phyloP scores from a whole-genome alignment of 2,113 vertebrate species.

The Macrotus californicus region DNA sequence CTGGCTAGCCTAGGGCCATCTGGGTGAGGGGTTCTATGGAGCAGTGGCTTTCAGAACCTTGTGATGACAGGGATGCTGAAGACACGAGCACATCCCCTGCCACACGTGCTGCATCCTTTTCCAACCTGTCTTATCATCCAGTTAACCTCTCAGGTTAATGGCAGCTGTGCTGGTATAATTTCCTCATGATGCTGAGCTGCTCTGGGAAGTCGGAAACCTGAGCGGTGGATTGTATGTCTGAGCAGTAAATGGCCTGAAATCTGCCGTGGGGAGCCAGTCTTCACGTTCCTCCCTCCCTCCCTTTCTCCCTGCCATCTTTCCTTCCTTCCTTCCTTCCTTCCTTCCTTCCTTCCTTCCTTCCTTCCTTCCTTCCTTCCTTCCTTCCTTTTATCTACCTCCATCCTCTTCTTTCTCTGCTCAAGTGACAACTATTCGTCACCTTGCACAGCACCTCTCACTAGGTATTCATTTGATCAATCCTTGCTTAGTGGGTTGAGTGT shows the following conservation, averaged over 20 bases:
- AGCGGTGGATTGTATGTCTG: neutral
- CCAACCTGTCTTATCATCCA: neutral
- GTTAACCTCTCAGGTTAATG: neutral
- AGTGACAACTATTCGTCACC: neutral
- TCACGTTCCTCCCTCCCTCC: neutral
- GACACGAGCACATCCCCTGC: neutral
- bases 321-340: too few species aligned
- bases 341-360: neutral
- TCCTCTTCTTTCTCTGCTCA: neutral
- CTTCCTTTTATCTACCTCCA: too few species aligned
- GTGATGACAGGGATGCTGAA: neutral
- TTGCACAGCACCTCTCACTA: neutral
- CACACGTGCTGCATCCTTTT: fast-evolving
- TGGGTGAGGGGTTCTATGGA: neutral
- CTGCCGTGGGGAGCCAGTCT: neutral
- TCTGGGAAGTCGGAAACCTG: neutral
- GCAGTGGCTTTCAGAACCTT: neutral
- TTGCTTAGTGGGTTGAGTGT: neutral
- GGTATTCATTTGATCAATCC: neutral
- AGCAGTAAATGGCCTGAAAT: neutral
- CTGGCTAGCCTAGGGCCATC: neutral
- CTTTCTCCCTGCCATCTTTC: too few species aligned
- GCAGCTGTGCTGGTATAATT: neutral
- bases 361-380: too few species aligned
- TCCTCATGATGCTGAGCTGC: neutral